Base-by-base conservation (phyloP, 2,888 invertebrate species). In the Abrostola tripartita region DNA sequence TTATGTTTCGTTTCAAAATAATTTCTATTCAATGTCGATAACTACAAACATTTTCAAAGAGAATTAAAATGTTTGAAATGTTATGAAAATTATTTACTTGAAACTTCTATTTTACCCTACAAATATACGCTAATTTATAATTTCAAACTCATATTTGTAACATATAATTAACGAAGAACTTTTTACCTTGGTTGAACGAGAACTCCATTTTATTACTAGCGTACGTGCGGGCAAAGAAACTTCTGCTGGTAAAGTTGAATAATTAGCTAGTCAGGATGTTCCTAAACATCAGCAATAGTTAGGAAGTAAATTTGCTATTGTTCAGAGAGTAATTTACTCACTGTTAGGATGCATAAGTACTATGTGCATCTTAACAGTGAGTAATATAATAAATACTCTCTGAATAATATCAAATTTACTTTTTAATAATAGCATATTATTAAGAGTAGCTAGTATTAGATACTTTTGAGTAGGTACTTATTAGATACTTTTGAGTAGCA, bases 161-260 rank as follows among this genome's bases (percentile, higher is more conserved):
- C n/a, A n/a, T n/a, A n/a, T n/a, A 70, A 61, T 62, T 50, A 65
- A 35, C 38, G 50, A 51, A 41, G n/a, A 67, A 59, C 52, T 64
- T 73, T 73, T 71, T 54, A 57, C 50, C 9, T 47, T 14, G 41
- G 36, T 51, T 53, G 52, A 41, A 69, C 44, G 56, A 52, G 66
- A 55, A 62, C 42, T 66, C 50, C 47, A 58, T 76, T 73, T 69
- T 69, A 69, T 72, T 65, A 76, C 37, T 66, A 57, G 49, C 35
- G 52, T 64, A 42, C 57, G 60, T 24, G 44, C 49, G 55, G 55
- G 38, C 47, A 52, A 37, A 53, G 37, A 40, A 55, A 68, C 41
- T 71, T 68, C 12, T 44, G 49, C 66, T 53, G 70, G 70, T 61
- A 65, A 72, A 76, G 66, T 70, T 76, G 61, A 72, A 68, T 73